These are phyloP conservation scores for Maccullochella peelii DNA, from an alignment of 2,113 vertebrate species.

Conservation along the genomic window DNA sequence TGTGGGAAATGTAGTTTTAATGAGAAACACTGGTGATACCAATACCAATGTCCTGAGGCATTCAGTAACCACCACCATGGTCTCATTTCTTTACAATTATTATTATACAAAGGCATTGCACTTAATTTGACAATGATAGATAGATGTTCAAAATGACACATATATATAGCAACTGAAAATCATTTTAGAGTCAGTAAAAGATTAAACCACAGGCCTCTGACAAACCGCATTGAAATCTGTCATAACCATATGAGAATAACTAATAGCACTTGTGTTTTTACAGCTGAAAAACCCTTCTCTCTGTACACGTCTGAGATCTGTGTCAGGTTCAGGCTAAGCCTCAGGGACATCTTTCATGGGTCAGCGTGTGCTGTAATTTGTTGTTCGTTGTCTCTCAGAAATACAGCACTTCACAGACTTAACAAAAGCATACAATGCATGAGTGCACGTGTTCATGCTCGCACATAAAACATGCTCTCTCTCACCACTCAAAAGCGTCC, in stretches of 20 bases:
- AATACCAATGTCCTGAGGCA: too few relatives aligned
- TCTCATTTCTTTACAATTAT: not conserved
- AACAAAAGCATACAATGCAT: conserved; percentile 3
- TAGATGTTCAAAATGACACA: not conserved
- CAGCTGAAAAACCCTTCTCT: not conserved
- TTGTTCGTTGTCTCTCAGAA: conserved; percentile 39
- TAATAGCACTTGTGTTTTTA: not conserved
- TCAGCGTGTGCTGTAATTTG: conserved; percentile 32
- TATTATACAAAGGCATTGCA: not conserved
- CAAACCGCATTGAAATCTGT: not conserved
- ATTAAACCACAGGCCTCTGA: not conserved
- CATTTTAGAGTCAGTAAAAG: not conserved
- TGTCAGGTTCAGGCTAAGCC: conserved; percentile 14
- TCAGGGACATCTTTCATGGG: conserved; percentile 33
- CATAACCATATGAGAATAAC: not conserved
- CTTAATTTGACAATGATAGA: not conserved
- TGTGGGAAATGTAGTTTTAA: not conserved
- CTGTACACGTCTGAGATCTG: not conserved
- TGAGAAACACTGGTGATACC: not conserved
- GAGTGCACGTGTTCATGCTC: conserved; percentile 26
- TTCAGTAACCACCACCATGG: not conserved
- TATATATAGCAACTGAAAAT: not conserved
- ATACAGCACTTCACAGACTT: conserved; percentile 10
- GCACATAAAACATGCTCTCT: not conserved
- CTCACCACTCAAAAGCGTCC: conserved; percentile 5